Percentiles rank a stretch among this genome's conserved stretches.
Evolutionary conservation across 2,888 invertebrate species (phyloP).

Genomic region (Andrena fulva): DNA sequence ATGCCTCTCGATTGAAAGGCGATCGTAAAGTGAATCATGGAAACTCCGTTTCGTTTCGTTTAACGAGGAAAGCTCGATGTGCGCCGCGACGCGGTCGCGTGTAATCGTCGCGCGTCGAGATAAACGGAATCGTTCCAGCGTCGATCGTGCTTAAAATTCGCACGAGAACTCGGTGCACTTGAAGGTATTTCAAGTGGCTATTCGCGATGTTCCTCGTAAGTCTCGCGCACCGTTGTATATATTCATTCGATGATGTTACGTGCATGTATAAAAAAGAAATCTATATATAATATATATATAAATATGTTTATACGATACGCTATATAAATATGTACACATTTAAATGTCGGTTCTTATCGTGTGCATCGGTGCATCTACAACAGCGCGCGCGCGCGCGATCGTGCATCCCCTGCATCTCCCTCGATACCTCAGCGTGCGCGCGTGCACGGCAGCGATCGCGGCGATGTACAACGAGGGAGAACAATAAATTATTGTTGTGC

Average conservation of each 20-base stretch:
- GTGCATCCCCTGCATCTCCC: slow-evolving; percentile 51
- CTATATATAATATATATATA: slow-evolving; percentile 27
- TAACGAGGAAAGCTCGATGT: not conserved
- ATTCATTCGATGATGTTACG: slow-evolving; percentile 50
- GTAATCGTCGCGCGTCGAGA: slow-evolving; percentile 19
- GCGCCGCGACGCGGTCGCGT: not conserved
- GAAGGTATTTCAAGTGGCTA: slow-evolving; percentile 59
- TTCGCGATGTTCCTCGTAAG: slow-evolving; percentile 50
- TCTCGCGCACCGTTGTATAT: slow-evolving; percentile 55
- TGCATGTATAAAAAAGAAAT: slow-evolving; percentile 55
- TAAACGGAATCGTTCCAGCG: slow-evolving; percentile 25
- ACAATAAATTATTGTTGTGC: slow-evolving; percentile 73
- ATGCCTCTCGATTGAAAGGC: not conserved
- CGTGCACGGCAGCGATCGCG: slow-evolving; percentile 44
- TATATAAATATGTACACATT: slow-evolving; percentile 36
- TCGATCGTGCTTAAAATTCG: slow-evolving; percentile 31
- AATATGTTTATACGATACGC: slow-evolving; percentile 21
- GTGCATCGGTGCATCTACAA: slow-evolving; percentile 39
- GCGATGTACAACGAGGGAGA: slow-evolving; percentile 55
- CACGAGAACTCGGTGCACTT: slow-evolving; percentile 62
- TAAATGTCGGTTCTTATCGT: slow-evolving; percentile 15
- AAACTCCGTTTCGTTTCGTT: slow-evolving; percentile 11
- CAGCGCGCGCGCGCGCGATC: slow-evolving; percentile 19
- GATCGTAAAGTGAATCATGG: not conserved
- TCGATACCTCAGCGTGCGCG: slow-evolving; percentile 67